A percentile compares a stretch with the other conserved stretches of the same genome.
Conservation (phyloP, 2,113 vertebrate species). For the Emberiza fucata region DNA sequence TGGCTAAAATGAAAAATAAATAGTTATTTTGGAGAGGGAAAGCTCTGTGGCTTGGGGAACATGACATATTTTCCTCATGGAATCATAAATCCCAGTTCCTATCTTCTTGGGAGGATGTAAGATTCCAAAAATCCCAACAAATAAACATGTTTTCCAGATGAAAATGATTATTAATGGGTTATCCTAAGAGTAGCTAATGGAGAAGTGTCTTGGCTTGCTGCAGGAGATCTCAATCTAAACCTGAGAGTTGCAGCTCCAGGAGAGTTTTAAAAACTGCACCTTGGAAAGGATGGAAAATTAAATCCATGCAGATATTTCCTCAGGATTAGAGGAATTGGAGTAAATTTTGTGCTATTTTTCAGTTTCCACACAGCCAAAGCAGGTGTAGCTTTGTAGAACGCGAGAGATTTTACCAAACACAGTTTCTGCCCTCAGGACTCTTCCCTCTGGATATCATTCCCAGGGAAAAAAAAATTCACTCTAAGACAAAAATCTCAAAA, state of each 20-base stretch:
- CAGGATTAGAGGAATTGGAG: accelerated
- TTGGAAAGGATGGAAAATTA: background rate
- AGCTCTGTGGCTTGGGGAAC: background rate
- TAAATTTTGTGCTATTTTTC: background rate
- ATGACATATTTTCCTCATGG: conserved; percentile 54
- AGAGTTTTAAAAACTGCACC: background rate
- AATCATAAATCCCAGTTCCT: conserved; percentile 39
- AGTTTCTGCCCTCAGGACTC: background rate
- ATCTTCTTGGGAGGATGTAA: background rate
- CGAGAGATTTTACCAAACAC: background rate
- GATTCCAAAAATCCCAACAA: background rate
- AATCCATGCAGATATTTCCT: background rate
- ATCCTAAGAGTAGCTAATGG: background rate
- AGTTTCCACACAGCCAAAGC: background rate
- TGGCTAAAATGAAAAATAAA: conserved; percentile 56
- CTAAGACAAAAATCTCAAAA: background rate
- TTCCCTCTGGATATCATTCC: background rate
- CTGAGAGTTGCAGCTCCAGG: background rate
- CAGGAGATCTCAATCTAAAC: background rate
- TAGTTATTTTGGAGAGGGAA: conserved; percentile 55
- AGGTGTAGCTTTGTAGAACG: background rate
- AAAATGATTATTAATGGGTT: conserved; percentile 48
- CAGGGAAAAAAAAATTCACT: background rate
- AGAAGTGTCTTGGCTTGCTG: conserved; percentile 1
- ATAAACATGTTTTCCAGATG: conserved; percentile 53